These are phyloP conservation scores for Helogale parvula DNA, from an alignment of 2,113 vertebrate species.

Conservation along the genomic window DNA sequence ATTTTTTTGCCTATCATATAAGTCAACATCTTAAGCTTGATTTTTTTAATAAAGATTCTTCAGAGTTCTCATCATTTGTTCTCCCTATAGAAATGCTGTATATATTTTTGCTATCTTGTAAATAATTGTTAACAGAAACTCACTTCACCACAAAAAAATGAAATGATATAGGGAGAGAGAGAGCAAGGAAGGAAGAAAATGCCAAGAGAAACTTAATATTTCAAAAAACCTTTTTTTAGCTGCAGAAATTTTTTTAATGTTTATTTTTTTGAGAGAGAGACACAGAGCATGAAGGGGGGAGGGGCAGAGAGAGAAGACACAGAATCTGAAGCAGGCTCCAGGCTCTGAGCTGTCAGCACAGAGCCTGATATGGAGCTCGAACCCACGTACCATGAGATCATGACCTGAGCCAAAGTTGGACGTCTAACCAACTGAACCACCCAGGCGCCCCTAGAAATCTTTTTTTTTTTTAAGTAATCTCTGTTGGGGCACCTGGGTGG, in stretches of 20 bases:
- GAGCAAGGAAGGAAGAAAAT: background rate
- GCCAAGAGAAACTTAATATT: background rate
- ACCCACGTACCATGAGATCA: too few relatives aligned
- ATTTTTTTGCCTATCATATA: background rate
- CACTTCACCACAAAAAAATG: background rate
- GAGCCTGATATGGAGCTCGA: too few relatives aligned
- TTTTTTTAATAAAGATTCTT: background rate
- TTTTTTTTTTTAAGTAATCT: background rate
- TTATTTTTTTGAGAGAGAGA: background rate
- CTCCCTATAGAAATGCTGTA: background rate
- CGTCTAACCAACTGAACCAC: too few relatives aligned
- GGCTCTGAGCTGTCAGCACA: too few relatives aligned
- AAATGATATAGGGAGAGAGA: background rate
- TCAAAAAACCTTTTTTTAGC: background rate
- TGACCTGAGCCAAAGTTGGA: too few relatives aligned
- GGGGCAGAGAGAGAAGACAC: too few relatives aligned
- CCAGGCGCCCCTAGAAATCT: background rate
- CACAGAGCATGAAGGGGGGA: too few relatives aligned
- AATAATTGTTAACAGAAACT: conserved; percentile 3
- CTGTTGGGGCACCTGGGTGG: background rate
- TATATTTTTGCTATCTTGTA: background rate
- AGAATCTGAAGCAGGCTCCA: too few relatives aligned
- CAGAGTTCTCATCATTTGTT: background rate
- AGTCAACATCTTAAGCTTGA: background rate
- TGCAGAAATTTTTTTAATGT: background rate